Base-by-base conservation (phyloP, 2,113 vertebrate genomes). In the Cephalophus harveyi region DNA sequence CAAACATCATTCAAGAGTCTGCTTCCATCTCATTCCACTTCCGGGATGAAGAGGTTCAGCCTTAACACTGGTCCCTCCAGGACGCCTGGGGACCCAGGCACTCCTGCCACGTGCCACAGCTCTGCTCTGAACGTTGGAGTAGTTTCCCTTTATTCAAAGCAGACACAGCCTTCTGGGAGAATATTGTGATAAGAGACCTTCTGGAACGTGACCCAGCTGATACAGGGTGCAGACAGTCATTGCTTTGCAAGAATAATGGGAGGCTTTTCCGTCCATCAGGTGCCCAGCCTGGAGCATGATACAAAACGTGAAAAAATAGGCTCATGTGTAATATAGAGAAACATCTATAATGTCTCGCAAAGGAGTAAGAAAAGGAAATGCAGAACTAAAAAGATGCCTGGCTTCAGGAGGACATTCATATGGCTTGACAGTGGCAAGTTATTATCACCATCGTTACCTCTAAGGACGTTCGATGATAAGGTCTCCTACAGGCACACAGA, bases 401-500 rank as follows among this genome's bases (percentile, higher is more conserved):
- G n/a, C 43, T 50, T 23, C 46, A 10, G 5, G n/a, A 30, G n/a
- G 0, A 6, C 33, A 21, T 10, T 62, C 7, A 0, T 1, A 48
- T 3, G n/a, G 36, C 59, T 74, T 1, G 30, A 3, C 57, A 28
- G 30, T 3, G 79, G 33, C 36, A 0, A 23, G 16, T 13, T 36
- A 6, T 17, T 28, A 0, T 6, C 76, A 2, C 7, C 13, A 0
- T 10, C 12, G 2, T 9, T 1, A 10, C 71, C 36, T 62, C 74
- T 7, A 3, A 62, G 0, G 3, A 43, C 15, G 16, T 27, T 25
- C 0, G 52, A 19, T 1, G 3, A 6, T 7, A 16, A 40, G 60
- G 6, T 23, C 36, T 16, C 11, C 6, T 23, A 1, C 19, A 2
- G 5, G 36, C 0, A 6, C 1, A 6, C 21, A 1, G 91, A 19